phyloP scores from a whole-genome alignment of 2,113 vertebrate species.

The Trachemys scripta region DNA sequence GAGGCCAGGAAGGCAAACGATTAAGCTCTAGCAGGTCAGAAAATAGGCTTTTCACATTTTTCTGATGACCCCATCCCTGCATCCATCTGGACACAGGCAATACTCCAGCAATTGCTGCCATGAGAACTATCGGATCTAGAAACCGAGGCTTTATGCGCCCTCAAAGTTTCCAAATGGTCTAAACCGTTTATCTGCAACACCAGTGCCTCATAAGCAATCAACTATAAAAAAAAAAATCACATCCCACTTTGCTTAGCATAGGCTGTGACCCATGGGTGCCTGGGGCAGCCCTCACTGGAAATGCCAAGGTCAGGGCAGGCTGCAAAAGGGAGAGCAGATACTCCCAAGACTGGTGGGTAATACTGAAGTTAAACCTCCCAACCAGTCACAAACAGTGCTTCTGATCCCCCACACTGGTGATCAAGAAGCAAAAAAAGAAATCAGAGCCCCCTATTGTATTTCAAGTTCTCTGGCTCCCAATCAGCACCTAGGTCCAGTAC shows the following conservation, averaged over 20 bases:
- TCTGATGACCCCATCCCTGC: background rate
- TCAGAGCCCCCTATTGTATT: no score
- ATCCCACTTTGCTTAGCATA: background rate
- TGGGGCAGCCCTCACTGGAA: no score
- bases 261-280: no score
- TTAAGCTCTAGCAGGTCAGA: background rate
- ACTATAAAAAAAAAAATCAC: background rate
- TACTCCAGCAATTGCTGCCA: background rate
- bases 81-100: background rate
- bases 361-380: no score
- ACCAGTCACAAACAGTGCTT: no score
- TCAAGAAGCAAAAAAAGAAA: no score
- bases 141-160: background rate
- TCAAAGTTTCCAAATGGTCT: background rate
- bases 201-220: background rate
- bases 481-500: no score
- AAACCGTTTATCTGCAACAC: background rate
- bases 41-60: background rate
- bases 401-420: no score
- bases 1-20: background rate
- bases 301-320: no score
- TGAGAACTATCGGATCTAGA: background rate
- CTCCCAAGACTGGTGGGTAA: fast-evolving
- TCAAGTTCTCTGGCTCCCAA: no score
- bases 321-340: no score